Evolutionary conservation across 1,140 invertebrate genomes (phyloP).

Genomic region (Lasioglossum albipes): DNA sequence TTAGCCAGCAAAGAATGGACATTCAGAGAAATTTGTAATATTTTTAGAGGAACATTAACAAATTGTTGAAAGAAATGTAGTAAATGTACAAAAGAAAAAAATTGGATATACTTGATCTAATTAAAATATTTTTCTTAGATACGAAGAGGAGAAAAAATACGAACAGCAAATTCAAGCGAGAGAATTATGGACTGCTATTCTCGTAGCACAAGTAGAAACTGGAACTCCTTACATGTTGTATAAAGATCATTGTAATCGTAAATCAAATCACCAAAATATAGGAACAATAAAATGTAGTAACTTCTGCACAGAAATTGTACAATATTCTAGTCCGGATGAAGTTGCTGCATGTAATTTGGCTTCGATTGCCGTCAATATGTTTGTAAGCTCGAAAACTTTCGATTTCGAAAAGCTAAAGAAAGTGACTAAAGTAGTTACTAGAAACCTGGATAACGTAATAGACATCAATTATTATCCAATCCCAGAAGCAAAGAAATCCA

Average conservation of each 20-base stretch:
- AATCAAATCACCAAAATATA: conserved; percentile 99
- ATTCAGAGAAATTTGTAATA: no score
- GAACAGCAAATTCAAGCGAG: conserved; percentile 91
- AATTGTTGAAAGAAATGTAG: no score
- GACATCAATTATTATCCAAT: conserved; percentile 98
- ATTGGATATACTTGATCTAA: conserved; percentile 31
- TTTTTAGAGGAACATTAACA: no score
- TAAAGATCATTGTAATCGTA: conserved; percentile 98
- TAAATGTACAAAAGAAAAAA: background rate
- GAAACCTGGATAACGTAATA: conserved; percentile 98
- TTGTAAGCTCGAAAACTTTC: conserved; percentile 90
- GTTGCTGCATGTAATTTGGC: conserved; percentile 99
- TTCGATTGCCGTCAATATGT: conserved; percentile 98
- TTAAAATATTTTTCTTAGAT: conserved; percentile 80
- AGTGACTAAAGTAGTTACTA: conserved; percentile 93
- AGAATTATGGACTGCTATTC: conserved; percentile 95
- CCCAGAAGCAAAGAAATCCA: conserved; percentile 92
- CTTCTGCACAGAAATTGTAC: conserved; percentile 98
- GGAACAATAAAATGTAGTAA: conserved; percentile 99
- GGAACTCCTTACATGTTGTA: conserved; percentile 99
- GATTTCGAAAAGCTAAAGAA: conserved; percentile 95
- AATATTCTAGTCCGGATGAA: conserved; percentile 95
- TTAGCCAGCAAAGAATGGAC: no score
- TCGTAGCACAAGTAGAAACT: conserved; percentile 98
- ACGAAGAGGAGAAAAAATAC: conserved; percentile 91